Evolutionary conservation across 2,888 invertebrate species (phyloP), one percentile per base, ranked within the genome.

Genomic region (Papilio gigon): DNA sequence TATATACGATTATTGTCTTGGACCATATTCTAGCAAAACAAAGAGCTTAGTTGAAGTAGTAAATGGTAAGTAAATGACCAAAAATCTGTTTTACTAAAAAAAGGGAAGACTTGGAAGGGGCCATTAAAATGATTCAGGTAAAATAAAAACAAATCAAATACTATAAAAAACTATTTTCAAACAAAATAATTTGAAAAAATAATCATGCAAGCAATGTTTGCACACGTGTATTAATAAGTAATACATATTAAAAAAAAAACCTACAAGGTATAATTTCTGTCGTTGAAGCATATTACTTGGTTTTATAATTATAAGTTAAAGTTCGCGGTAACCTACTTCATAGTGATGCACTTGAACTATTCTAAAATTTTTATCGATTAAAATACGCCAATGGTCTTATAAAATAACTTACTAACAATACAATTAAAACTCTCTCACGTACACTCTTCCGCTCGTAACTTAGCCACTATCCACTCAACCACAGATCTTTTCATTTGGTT

Each of bases 271-370:
- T 27, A 50, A 27, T 50, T 50, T 27, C 9, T 47, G n/a, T 27
- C 14, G 14, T 8, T 14, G 53, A 53, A 53, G 25, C n/a, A n/a
- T 30, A 56, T 53, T 53, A 27, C 17, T 56, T 56, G 8, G 40
- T 40, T 12, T 50, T 35, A 25, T 35, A n/a, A 12, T 14, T 50
- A 64, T 20, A 37, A 47, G 20, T 35, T 11, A 37, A 37, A 37
- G 22, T 47, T 25, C 22, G 6, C 17, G 60, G 30, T 66, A 61
- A 61, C 67, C 67, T 61, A 56, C 50, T 40, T 67, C 9, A 1
- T 30, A 56, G 27, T 9, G 27, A 11, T 27, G 50, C 47, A 4
- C 11, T 47, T 20, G 11, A 22, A 47, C 22, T 22, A 50, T 14
- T 50, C 50, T 22, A 35, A 25, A 12, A 12, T 27, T 27, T n/a